These are phyloP conservation scores for Chauna torquata DNA, from an alignment of 2,113 vertebrate species.

Conservation along the genomic window DNA sequence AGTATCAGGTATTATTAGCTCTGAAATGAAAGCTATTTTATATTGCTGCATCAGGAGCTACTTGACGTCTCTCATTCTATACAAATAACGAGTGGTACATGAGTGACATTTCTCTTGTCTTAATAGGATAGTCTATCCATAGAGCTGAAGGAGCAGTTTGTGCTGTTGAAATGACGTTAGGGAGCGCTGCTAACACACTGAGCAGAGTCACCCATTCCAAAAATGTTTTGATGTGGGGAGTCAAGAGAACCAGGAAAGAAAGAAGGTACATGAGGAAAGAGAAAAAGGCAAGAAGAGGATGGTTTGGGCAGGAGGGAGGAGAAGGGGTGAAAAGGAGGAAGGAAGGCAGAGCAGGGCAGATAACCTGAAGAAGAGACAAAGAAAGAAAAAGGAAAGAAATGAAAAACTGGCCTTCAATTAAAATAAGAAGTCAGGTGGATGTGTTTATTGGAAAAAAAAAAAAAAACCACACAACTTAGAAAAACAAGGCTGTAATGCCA, in stretches of 20 bases:
- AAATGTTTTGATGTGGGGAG: neutral
- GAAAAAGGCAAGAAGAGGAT: neutral
- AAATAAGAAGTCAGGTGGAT: neutral
- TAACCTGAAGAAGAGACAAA: neutral
- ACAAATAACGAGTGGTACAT: neutral
- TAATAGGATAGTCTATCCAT: neutral
- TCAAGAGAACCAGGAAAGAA: neutral
- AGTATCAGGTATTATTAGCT: slow-evolving; percentile 42
- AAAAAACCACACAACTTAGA: slow-evolving; percentile 28
- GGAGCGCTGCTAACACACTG: neutral
- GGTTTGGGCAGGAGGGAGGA: neutral
- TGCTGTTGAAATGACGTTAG: neutral
- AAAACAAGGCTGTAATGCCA: slow-evolving; percentile 72
- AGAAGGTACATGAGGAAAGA: neutral
- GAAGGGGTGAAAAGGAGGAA: neutral
- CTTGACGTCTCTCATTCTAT: neutral
- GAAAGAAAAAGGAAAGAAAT: neutral
- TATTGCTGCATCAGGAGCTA: slow-evolving; percentile 26
- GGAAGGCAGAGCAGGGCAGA: neutral
- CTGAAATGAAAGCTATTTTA: slow-evolving; percentile 24
- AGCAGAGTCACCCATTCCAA: neutral
- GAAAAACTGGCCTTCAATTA: neutral
- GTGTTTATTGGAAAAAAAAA: slow-evolving; percentile 9
- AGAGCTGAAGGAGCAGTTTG: neutral
- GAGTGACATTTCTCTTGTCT: slow-evolving; percentile 17